phyloP scores from a whole-genome alignment of 2,797 vertebrate genomes.

The Brachyrhaphis roseni region DNA sequence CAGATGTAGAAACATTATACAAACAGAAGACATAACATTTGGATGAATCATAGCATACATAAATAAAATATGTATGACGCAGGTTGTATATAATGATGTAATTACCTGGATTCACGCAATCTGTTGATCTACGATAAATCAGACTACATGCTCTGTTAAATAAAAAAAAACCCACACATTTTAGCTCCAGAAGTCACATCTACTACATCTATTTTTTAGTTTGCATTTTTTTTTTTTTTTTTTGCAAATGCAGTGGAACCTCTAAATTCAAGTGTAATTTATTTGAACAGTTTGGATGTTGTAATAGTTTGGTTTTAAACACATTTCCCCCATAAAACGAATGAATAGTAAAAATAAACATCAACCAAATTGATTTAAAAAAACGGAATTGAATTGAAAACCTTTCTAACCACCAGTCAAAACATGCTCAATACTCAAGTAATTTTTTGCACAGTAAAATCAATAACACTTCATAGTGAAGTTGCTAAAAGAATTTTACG shows the following conservation, averaged over 20 bases:
- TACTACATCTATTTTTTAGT: not conserved
- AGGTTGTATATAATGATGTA: not conserved
- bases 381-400: not conserved
- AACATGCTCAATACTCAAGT: not conserved
- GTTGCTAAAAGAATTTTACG: not conserved
- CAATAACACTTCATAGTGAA: not conserved
- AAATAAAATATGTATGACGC: not conserved
- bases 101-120: not conserved
- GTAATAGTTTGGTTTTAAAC: not conserved
- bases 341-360: not conserved
- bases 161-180: not conserved
- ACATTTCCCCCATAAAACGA: not conserved
- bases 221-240: not conserved
- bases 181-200: not conserved
- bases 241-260: not conserved
- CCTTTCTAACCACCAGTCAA: not conserved
- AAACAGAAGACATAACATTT: slow-evolving; percentile 18
- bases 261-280: not conserved
- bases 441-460: not conserved
- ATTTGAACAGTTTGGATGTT: not conserved
- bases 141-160: not conserved
- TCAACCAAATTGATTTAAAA: not conserved
- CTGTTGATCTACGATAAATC: not conserved
- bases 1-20: slow-evolving; percentile 34
- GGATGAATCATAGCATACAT: slow-evolving; percentile 1